Evolutionary conservation across 64 coral and sea anemone species (phyloP), one percentile per base, ranked within the genome.

Genomic region (Stichodactyla mertensii): DNA sequence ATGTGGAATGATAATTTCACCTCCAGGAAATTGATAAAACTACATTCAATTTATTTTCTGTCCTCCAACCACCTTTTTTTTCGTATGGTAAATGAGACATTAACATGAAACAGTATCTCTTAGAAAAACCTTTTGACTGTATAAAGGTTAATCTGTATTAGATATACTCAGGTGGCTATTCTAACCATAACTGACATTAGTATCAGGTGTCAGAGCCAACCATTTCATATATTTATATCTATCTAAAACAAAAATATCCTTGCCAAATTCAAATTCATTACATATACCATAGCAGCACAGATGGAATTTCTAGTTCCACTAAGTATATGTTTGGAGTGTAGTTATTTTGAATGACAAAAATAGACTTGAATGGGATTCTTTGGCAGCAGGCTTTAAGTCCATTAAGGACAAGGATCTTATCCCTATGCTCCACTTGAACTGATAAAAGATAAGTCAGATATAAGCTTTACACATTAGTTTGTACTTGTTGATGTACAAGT

Each of bases 331-430:
- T 74, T 12, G 12, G 22, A n/a, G 69, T 27, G 10, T 27, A 27
- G 69, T 74, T 74, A 74, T 74, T 74, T 74, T 31, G 24, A 13
- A 31, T 74, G 2, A 74, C 24, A 74, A 10, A 31, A 27, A 74
- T 74, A 74, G n/a, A 10, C 12, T 45, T 45, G 27, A 74, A 74
- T 74, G 27, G 27, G 69, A 74, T 74, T 58, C 56, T 58, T 74
- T 74, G 69, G 19, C 19, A 6, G 53, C 20, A 22, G 53, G 14
- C 78, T 53, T 81, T 55, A 81, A 81, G 36, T 81, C 51, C 52
- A 81, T 81, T 81, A 81, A 52, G 36, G 51, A 19, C 9, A 52
- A 81, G 52, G 78, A 81, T 55, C n/a, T 81, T 54, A 81, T 81
- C 78, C 78, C 53, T 55, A 20, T 81, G 52, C 9, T 19, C 13